phyloP scores from a whole-genome alignment of 2,797 vertebrate species.

The Cossypha niveicapilla region DNA sequence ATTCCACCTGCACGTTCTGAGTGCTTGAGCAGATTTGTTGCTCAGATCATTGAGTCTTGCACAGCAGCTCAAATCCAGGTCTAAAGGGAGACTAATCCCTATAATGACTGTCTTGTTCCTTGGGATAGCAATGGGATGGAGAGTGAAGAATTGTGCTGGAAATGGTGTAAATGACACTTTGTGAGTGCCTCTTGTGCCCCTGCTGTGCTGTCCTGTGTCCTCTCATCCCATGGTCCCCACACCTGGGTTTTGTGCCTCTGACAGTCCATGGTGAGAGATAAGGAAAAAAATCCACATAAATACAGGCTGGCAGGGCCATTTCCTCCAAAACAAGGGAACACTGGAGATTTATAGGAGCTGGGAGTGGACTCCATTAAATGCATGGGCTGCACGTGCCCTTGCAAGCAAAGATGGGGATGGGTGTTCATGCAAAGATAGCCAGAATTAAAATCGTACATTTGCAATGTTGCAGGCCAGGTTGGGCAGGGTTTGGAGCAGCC shows the following conservation, averaged over 20 bases:
- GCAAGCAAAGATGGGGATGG: not conserved
- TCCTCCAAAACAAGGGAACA: not conserved
- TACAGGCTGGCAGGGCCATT: not conserved
- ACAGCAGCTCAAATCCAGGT: not conserved
- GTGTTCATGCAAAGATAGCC: not conserved
- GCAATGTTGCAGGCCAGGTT: not conserved
- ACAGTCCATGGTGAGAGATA: not conserved
- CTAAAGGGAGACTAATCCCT: not conserved
- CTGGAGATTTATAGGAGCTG: not conserved
- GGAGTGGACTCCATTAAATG: not conserved
- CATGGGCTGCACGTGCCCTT: not conserved
- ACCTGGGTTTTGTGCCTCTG: fast-evolving
- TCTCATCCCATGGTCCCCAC: not conserved
- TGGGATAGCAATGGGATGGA: not conserved
- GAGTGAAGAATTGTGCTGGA: not conserved
- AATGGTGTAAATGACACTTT: not conserved
- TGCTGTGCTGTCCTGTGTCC: not conserved
- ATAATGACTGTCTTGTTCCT: not conserved
- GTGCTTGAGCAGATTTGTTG: not conserved
- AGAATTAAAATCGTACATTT: not conserved
- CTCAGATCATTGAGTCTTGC: not conserved
- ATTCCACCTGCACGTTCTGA: not conserved
- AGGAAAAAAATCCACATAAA: not conserved
- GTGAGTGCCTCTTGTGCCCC: not conserved
- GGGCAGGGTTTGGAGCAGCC: not conserved